Base-by-base conservation (phyloP, 1,140 invertebrate species). In the Magallana gigas region DNA sequence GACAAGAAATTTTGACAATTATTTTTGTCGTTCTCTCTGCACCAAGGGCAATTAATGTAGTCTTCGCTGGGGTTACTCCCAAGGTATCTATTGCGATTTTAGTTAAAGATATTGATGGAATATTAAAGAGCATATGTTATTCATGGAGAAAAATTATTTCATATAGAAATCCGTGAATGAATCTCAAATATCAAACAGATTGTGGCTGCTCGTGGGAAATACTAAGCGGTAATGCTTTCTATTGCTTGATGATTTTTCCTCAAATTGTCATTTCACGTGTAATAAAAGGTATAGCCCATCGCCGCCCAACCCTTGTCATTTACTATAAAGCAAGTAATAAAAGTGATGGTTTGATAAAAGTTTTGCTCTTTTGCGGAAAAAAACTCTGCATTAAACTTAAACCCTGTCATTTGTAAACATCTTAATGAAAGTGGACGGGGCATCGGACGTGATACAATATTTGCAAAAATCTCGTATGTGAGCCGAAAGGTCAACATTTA, bases 401-500 rank as follows among this genome's bases (percentile, higher is more conserved):
- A 76, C 23, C 18, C 23, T 18, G 68, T 76, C 68, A 76, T 76
- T 76, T 76, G 68, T 36, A 76, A 76, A 76, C 68, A 76, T 76
- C 23, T 76, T 76, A 18, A 76, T 76, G 12, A 76, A 11, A 76
- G 68, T 29, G 68, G 23, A 29, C 68, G 68, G 23, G 23, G 23
- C 29, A 36, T 76, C 23, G 23, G 68, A 76, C 68, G 68, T 18
- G 68, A 76, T 76, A 76, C 68, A 76, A 36, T 76, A 76, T 76
- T 76, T 76, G 36, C 68, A 14, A 76, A 76, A 76, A 76, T 76
- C 68, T 76, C 68, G 18, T 76, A 29, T 29, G 48, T 76, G 23
- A 76, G 68, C 68, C 68, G 68, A 76, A 76, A 76, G 68, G 68
- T 76, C 68, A 76, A 76, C 68, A 76, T 76, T 76, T 76, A 76